Evolutionary conservation across 2,888 invertebrate genomes (phyloP), one percentile per base, ranked within the genome.

Genomic region (Teleogryllus oceanicus): DNA sequence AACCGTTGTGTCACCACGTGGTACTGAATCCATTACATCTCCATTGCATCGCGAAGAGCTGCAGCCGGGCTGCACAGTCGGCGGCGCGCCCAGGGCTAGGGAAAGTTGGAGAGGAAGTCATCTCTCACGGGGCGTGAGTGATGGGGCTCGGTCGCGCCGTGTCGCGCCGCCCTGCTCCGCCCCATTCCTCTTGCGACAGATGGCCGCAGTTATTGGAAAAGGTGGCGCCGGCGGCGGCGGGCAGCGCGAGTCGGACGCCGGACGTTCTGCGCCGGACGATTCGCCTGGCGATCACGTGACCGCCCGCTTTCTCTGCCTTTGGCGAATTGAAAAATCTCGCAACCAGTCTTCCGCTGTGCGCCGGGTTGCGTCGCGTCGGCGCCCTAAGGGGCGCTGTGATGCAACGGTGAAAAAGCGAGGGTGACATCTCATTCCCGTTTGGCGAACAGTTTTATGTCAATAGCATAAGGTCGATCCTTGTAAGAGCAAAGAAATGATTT

Each of bases 101-200:
- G 62, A n/a, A 16, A 62, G 62, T 62, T 62, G 62, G 11, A 12
- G 62, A n/a, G 62, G 62, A 62, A 62, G 62, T n/a, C 62, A 62
- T 62, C 62, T 62, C 62, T 62, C 62, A 62, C 16, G n/a, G 62
- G 16, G 4, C 62, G 62, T 62, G 62, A 62, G 16, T 62, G 62
- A 62, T 62, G 62, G 16, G 62, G 10, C n/a, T 62, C 62, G 62
- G 62, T 62, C 62, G 62, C 16, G 62, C 37, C 37, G 8, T 8
- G 37, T 8, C 37, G 37, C 16, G 62, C 62, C 62, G 62, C 13
- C 62, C 62, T n/a, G 62, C 11, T 62, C 62, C 62, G n/a, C 62
- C 16, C 62, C 62, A 62, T 62, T 62, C 62, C 62, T 62, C 62
- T 62, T 62, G 62, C 62, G 62, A 62, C 62, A 62, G 62, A 62